phyloP scores from a whole-genome alignment of 2,888 invertebrate genomes.

The Deilephila porcellus region DNA sequence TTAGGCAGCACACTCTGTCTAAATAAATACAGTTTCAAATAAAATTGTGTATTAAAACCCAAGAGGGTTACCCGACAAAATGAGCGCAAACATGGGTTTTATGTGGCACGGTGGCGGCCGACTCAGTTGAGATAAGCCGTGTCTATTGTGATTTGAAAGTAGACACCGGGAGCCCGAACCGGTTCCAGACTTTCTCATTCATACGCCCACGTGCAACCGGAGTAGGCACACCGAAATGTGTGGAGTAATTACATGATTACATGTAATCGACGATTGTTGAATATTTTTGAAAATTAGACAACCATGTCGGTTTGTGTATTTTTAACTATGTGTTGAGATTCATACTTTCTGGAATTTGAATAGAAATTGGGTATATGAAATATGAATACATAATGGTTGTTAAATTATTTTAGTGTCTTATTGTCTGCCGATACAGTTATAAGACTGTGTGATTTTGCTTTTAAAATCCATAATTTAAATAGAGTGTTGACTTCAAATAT shows the following conservation, averaged over 20 bases:
- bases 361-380: too few species aligned
- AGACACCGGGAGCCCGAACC: constrained; percentile 74
- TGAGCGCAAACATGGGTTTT: constrained; percentile 39
- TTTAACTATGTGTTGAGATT: too few species aligned
- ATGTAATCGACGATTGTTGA: constrained; percentile 36
- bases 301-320: background rate
- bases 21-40: background rate
- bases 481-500: too few species aligned
- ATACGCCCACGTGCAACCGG: constrained; percentile 70
- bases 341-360: too few species aligned
- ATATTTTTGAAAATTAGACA: background rate
- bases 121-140: constrained; percentile 64
- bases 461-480: too few species aligned
- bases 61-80: constrained; percentile 29
- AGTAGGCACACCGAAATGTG: constrained; percentile 55
- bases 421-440: too few species aligned
- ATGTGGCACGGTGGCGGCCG: constrained; percentile 58
- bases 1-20: too few species aligned
- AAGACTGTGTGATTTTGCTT: too few species aligned
- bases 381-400: too few species aligned
- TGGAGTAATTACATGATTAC: constrained; percentile 54
- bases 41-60: background rate
- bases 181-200: constrained; percentile 82
- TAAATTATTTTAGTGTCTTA: too few species aligned
- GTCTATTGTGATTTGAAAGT: constrained; percentile 83